Conservation (phyloP, 2,113 vertebrate genomes). For the Anas platyrhynchos region DNA sequence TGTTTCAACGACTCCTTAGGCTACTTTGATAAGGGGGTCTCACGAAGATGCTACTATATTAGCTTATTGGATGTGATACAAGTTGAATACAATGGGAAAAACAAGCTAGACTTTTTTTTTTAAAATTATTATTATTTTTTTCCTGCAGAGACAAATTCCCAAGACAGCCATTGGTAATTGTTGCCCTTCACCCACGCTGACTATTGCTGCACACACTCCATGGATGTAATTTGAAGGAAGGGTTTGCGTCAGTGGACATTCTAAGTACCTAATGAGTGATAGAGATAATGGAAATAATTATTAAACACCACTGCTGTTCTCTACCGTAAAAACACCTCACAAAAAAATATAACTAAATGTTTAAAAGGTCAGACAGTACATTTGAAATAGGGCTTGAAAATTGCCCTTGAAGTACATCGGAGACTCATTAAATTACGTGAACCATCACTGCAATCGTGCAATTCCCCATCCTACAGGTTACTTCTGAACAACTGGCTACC, state of each 20-base stretch:
- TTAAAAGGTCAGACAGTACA: not conserved
- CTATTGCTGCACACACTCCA: not conserved
- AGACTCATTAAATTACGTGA: accelerated
- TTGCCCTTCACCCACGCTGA: not conserved
- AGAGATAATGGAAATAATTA: not conserved
- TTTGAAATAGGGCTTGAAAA: not conserved
- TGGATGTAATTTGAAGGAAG: not conserved
- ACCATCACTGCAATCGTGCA: not conserved
- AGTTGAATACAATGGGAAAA: not conserved
- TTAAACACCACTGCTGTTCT: not conserved
- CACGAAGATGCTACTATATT: not conserved
- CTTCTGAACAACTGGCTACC: not conserved
- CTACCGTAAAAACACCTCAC: not conserved
- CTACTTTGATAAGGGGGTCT: not conserved
- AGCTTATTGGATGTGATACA: not conserved
- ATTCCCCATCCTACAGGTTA: not conserved
- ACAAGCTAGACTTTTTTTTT: not conserved
- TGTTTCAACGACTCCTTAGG: not conserved
- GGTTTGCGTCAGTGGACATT: not conserved
- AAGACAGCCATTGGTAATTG: not conserved
- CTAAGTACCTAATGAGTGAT: not conserved
- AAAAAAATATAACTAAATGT: not conserved
- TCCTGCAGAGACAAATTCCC: not conserved
- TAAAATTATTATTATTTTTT: not conserved
- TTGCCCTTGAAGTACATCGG: not conserved